Evolutionary conservation across 2,797 vertebrate species (phyloP).

Genomic region (Anabacerthia variegaticeps): DNA sequence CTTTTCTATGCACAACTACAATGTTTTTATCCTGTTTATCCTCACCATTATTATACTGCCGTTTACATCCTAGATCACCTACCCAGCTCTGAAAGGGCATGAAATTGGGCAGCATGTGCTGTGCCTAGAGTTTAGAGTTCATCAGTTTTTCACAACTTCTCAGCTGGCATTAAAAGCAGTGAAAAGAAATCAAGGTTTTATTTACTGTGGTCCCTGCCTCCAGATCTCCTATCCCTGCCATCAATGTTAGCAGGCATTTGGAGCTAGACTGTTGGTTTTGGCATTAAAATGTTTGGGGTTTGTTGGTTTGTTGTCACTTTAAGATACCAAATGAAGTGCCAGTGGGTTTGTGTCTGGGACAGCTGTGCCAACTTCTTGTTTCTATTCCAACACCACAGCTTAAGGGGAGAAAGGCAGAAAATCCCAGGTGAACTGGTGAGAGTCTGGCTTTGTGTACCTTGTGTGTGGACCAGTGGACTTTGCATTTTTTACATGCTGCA

Average conservation of each 20-base stretch:
- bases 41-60: not conserved
- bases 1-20: not conserved
- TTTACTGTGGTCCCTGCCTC: not conserved
- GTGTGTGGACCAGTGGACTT: not conserved
- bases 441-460: not conserved
- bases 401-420: not conserved
- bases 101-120: not conserved
- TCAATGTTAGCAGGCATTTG: not conserved
- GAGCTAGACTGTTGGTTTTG: conserved; percentile 24
- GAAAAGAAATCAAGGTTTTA: not conserved
- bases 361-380: not conserved
- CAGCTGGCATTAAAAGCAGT: not conserved
- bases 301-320: conserved; percentile 42
- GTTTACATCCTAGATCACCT: not conserved
- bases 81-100: not conserved
- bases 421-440: not conserved
- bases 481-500: not conserved
- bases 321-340: conserved; percentile 8
- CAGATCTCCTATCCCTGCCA: not conserved
- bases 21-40: conserved; percentile 36
- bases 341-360: conserved; percentile 3
- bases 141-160: not conserved
- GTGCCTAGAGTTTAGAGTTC: not conserved
- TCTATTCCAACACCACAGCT: not conserved
- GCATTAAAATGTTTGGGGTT: not conserved